phyloP scores from a whole-genome alignment of 2,797 vertebrate species.

The Etheostoma nigrum region DNA sequence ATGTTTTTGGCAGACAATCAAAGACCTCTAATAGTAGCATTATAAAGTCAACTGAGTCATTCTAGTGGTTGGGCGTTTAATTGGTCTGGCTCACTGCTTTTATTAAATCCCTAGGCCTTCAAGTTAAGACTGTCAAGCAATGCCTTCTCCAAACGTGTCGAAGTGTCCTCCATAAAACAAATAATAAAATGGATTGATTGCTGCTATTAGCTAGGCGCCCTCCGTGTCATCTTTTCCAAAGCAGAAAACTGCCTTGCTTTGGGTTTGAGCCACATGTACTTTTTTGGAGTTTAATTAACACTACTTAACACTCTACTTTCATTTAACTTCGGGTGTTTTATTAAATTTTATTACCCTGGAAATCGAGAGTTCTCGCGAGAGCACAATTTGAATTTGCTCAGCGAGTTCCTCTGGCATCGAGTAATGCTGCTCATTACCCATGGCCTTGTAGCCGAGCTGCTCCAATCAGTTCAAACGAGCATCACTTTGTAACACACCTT shows the following conservation, averaged over 20 bases:
- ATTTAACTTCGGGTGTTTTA: too few relatives aligned
- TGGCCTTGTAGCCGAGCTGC: too few relatives aligned
- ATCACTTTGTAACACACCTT: too few relatives aligned
- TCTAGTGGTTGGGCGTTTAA: constrained; percentile 52
- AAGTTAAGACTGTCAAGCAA: constrained; percentile 31
- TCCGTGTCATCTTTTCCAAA: constrained; percentile 17
- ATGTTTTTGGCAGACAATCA: constrained; percentile 23
- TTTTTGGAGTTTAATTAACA: background rate
- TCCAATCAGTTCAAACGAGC: too few relatives aligned
- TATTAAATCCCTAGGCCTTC: constrained; percentile 42
- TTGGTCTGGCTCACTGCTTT: constrained; percentile 49
- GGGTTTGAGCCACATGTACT: background rate
- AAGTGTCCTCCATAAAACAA: constrained; percentile 9
- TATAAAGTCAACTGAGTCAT: constrained; percentile 46
- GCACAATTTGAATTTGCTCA: too few relatives aligned
- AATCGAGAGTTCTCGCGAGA: too few relatives aligned
- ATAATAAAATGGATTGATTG: constrained; percentile 40
- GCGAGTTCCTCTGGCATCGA: too few relatives aligned
- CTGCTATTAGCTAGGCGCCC: constrained; percentile 3
- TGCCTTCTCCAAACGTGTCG: constrained; percentile 31
- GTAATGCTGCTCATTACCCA: too few relatives aligned
- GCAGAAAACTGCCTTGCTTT: constrained; percentile 3
- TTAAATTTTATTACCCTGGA: too few relatives aligned
- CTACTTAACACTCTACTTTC: too few relatives aligned
- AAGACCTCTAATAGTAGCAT: constrained; percentile 22